Evolutionary conservation across 2,113 vertebrate species (phyloP).

Genomic region (Corythoichthys intestinalis): DNA sequence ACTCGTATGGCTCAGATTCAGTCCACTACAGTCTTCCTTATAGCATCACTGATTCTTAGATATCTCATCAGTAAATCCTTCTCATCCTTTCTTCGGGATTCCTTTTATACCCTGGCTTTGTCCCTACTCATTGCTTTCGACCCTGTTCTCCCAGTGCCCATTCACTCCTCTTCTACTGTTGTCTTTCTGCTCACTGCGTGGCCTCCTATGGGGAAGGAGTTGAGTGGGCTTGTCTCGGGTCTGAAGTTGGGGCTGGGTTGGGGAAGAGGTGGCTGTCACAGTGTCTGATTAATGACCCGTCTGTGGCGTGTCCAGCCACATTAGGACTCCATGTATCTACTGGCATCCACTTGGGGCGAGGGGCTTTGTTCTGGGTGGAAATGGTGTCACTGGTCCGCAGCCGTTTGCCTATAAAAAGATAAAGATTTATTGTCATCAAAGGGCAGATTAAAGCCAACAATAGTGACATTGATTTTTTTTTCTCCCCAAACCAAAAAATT

Average conservation of each 20-base stretch:
- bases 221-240: slow-evolving; percentile 71
- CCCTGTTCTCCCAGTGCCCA: slow-evolving; percentile 51
- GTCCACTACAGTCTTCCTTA: slow-evolving; percentile 15
- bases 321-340: slow-evolving; percentile 99
- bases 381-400: slow-evolving; percentile 97
- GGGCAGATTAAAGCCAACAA: slow-evolving; percentile 99
- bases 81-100: slow-evolving; percentile 11
- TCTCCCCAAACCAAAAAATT: slow-evolving; percentile 74
- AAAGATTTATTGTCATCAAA: slow-evolving; percentile 99
- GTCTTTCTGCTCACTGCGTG: slow-evolving; percentile 51
- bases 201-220: slow-evolving; percentile 65
- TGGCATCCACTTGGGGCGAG: slow-evolving; percentile 85
- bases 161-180: slow-evolving; percentile 51
- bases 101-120: slow-evolving; percentile 35
- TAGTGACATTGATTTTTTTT: slow-evolving; percentile 98
- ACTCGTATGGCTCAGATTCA: slow-evolving; percentile 2
- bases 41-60: slow-evolving; percentile 23
- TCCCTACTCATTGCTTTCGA: slow-evolving; percentile 55
- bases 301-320: slow-evolving; percentile 98
- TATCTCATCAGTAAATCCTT: slow-evolving; percentile 32
- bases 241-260: slow-evolving; percentile 60
- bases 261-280: slow-evolving; percentile 91
- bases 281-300: slow-evolving; percentile 99
- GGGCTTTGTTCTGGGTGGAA: slow-evolving; percentile 99
- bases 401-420: slow-evolving; percentile 99